These are phyloP conservation scores for Coccyzus lansbergi DNA, from an alignment of 2,797 vertebrate genomes.

Conservation along the genomic window DNA sequence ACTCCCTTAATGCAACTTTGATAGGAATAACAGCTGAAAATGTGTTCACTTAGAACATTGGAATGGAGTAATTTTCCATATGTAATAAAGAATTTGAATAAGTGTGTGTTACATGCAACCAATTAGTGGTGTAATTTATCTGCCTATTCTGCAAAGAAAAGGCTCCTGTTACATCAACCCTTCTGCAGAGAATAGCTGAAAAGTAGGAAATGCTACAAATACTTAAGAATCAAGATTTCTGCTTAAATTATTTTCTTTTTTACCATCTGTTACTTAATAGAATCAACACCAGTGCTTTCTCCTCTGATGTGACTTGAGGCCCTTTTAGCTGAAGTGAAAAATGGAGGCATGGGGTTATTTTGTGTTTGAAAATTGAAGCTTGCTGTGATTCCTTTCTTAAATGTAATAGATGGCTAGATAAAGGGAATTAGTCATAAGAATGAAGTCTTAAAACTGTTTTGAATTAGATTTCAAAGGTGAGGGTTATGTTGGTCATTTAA, in stretches of 20 bases:
- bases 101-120: neutral
- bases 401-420: neutral
- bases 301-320: neutral
- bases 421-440: neutral
- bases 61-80: neutral
- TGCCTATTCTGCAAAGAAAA: constrained; percentile 24
- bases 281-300: neutral
- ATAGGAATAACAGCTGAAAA: neutral
- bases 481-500: neutral
- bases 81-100: neutral
- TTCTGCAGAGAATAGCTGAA: neutral
- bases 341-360: neutral
- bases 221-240: neutral
- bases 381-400: neutral
- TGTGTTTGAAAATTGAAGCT: neutral
- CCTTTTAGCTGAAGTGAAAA: constrained; percentile 3
- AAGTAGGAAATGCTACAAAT: neutral
- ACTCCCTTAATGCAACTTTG: neutral
- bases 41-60: neutral
- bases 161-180: neutral
- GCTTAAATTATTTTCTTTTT: neutral
- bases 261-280: neutral
- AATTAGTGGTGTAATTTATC: constrained; percentile 36
- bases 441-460: neutral
- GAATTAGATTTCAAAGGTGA: neutral